Evolutionary conservation across 1,140 invertebrate genomes (phyloP).

Genomic region (Atta cephalotes): DNA sequence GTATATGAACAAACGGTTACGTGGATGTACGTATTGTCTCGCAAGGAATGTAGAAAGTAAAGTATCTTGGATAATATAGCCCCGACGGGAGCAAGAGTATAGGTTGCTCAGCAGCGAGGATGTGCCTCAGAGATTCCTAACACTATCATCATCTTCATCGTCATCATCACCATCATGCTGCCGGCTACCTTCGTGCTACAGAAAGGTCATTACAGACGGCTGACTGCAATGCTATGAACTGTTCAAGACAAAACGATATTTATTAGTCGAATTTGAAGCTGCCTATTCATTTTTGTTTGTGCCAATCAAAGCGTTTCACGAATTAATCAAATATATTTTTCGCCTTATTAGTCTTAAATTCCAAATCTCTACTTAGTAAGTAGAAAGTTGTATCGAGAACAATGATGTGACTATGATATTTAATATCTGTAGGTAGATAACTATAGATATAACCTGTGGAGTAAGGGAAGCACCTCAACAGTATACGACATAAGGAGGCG

Average conservation of each 20-base stretch:
- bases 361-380: not conserved
- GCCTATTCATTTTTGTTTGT: not conserved
- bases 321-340: not conserved
- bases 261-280: constrained; percentile 11
- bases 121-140: constrained; percentile 68
- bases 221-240: not conserved
- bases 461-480: constrained; percentile 16
- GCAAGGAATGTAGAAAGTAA: constrained; percentile 86
- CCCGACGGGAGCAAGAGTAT: constrained; percentile 74
- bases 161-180: constrained; percentile 55
- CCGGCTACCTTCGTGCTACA: constrained; percentile 44
- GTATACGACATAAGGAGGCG: constrained; percentile 15
- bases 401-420: not conserved
- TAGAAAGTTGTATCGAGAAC: not conserved
- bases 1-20: constrained; percentile 70
- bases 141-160: constrained; percentile 71
- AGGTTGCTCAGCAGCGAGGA: constrained; percentile 76
- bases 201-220: constrained; percentile 69
- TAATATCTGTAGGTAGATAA: not conserved
- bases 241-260: constrained; percentile 42
- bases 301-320: not conserved
- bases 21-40: constrained; percentile 84
- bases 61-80: constrained; percentile 83
- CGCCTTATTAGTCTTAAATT: not conserved
- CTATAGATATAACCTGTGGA: not conserved